phyloP scores from a whole-genome alignment of 2,888 invertebrate genomes.

The Brenthis daphne region DNA sequence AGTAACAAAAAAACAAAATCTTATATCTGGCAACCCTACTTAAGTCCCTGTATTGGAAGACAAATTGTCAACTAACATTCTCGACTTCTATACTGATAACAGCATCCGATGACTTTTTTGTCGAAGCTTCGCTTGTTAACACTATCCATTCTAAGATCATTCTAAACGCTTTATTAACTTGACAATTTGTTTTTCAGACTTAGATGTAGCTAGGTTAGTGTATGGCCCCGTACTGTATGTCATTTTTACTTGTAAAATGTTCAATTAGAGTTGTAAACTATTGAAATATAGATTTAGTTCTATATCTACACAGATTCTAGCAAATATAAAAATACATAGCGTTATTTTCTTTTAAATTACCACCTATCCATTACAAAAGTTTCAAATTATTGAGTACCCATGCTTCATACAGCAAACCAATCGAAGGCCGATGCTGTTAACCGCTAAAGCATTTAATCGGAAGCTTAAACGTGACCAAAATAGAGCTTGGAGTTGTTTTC shows the following conservation, averaged over 20 bases:
- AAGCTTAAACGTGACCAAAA: slow-evolving; percentile 78
- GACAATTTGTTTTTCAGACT: slow-evolving; percentile 81
- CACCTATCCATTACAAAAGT: slow-evolving; percentile 35
- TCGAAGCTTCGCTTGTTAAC: slow-evolving; percentile 80
- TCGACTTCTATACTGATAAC: slow-evolving; percentile 78
- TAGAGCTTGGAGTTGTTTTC: slow-evolving; percentile 76
- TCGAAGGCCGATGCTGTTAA: slow-evolving; percentile 51
- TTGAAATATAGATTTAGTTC: slow-evolving; percentile 7
- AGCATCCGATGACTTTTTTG: slow-evolving; percentile 71
- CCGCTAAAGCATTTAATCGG: slow-evolving; percentile 68
- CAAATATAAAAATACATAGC: background rate
- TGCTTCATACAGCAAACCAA: slow-evolving; percentile 56
- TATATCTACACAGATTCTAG: background rate
- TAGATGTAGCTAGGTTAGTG: slow-evolving; percentile 68
- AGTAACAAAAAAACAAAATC: background rate
- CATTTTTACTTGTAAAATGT: slow-evolving; percentile 20
- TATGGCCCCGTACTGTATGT: slow-evolving; percentile 65
- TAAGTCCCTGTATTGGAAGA: slow-evolving; percentile 57
- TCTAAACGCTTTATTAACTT: slow-evolving; percentile 78
- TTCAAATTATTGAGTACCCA: slow-evolving; percentile 54
- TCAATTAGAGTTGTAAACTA: background rate
- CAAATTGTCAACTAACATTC: slow-evolving; percentile 82
- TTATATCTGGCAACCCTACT: slow-evolving; percentile 18
- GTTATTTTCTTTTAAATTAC: background rate
- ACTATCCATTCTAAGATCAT: slow-evolving; percentile 58